Evolutionary conservation across 2,113 vertebrate species (phyloP).

Genomic region (Pachyramphus minor): DNA sequence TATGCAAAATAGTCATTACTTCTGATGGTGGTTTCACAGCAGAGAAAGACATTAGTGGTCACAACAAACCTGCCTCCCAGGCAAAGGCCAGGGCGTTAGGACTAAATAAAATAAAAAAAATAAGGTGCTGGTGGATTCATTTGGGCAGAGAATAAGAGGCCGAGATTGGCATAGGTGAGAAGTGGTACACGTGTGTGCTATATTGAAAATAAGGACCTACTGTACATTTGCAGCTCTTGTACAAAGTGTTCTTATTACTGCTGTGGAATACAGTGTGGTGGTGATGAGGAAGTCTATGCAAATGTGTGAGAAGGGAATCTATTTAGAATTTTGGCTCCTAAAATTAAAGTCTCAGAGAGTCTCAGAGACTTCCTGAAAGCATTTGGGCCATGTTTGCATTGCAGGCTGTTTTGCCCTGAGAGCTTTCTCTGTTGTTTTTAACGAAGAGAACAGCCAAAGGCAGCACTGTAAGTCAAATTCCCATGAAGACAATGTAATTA

Average conservation of each 20-base stretch:
- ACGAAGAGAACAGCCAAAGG: constrained; percentile 42
- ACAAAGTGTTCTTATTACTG: background rate
- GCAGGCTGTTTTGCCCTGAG: background rate
- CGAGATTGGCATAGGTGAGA: background rate
- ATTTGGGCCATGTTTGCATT: background rate
- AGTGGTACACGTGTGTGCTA: background rate
- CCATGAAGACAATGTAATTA: constrained; percentile 42
- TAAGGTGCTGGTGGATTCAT: rapidly evolving
- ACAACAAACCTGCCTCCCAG: background rate
- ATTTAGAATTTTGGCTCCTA: background rate
- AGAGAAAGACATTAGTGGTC: background rate
- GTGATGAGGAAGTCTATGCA: background rate
- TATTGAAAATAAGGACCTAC: background rate
- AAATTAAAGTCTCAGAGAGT: background rate
- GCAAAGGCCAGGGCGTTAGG: background rate
- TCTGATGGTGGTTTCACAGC: background rate
- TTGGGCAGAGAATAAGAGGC: background rate
- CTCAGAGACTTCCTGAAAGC: background rate
- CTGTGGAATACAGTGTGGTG: background rate
- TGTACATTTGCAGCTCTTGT: background rate
- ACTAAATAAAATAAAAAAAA: background rate
- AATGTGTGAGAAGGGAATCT: background rate
- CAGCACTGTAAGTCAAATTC: constrained; percentile 21
- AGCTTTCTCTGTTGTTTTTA: background rate
- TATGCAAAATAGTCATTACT: background rate